Percentiles rank a stretch among this genome's conserved stretches.
Conservation (phyloP, 2,888 invertebrate species). For the Dyspetes luteomarginatus region DNA sequence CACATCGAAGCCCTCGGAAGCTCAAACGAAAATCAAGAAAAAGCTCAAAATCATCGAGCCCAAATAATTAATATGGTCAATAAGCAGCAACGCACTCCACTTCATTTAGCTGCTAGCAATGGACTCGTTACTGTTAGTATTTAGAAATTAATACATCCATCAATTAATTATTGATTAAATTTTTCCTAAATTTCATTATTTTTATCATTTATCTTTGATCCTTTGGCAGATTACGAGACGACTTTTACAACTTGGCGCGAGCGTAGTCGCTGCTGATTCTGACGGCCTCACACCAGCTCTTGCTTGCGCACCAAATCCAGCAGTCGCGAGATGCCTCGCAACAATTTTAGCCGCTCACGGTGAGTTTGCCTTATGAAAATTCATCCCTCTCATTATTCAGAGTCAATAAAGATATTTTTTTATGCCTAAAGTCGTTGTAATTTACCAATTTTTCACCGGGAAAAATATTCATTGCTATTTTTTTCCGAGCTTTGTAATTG, state of each 20-base stretch:
- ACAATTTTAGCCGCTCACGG: conserved; percentile 84
- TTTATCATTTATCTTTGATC: conserved; percentile 8
- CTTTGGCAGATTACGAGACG: conserved; percentile 83
- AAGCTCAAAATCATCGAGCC: conserved; percentile 68
- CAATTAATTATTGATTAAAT: not conserved
- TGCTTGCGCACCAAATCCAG: conserved; percentile 86
- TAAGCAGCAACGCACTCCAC: conserved; percentile 85
- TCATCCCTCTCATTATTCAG: too few relatives aligned
- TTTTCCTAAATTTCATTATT: not conserved
- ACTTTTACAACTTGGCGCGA: conserved; percentile 86
- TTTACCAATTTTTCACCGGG: too few relatives aligned
- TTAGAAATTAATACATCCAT: not conserved
- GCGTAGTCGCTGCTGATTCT: conserved; percentile 85
- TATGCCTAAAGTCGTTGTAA: too few relatives aligned
- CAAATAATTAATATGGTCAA: conserved; percentile 85
- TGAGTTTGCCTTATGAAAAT: too few relatives aligned
- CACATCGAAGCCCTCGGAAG: conserved; percentile 82
- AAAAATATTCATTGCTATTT: too few relatives aligned
- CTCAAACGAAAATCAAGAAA: conserved; percentile 63
- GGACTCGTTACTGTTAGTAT: conserved; percentile 85
- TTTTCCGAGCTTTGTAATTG: too few relatives aligned
- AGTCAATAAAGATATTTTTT: too few relatives aligned
- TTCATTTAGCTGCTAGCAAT: conserved; percentile 87
- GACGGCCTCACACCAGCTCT: conserved; percentile 87
- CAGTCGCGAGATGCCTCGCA: conserved; percentile 87